Conservation (phyloP, 2,113 vertebrate genomes). For the Numenius arquata region DNA sequence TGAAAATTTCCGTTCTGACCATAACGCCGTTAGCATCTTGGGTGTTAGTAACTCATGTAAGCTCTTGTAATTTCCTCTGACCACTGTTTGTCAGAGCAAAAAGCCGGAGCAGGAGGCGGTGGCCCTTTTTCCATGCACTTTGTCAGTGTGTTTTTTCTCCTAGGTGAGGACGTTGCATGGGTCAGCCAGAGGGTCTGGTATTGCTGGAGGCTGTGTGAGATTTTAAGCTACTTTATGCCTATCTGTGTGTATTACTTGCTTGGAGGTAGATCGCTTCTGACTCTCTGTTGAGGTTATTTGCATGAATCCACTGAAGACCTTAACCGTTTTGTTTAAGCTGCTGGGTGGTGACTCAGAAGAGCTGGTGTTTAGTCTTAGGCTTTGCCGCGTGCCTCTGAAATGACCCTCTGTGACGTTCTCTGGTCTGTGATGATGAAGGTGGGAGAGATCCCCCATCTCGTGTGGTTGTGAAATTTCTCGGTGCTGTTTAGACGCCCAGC, state of each 20-base stretch:
- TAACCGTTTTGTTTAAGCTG: not conserved
- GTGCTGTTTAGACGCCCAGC: not conserved
- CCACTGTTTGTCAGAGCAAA: not conserved
- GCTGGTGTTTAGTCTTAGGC: not conserved
- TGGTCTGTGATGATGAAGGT: not conserved
- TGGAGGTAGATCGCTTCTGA: not conserved
- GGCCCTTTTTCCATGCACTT: not conserved
- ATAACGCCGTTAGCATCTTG: not conserved
- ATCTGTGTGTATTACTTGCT: not conserved
- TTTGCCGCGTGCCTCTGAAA: not conserved
- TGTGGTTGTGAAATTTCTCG: not conserved
- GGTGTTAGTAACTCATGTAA: not conserved
- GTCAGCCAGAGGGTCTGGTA: not conserved
- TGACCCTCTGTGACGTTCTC: not conserved
- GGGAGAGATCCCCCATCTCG: not conserved
- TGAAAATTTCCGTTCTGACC: not conserved
- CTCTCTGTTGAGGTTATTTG: not conserved
- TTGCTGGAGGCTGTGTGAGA: not conserved
- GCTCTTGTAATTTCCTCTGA: slow-evolving; percentile 17
- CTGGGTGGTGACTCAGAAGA: not conserved
- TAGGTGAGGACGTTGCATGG: not conserved
- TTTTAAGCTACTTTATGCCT: not conserved
- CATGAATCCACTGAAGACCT: not conserved
- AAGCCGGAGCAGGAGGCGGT: not conserved
- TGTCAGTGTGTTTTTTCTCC: not conserved